Percentiles rank a stretch among this genome's conserved stretches.
Evolutionary conservation across 1,140 invertebrate genomes (phyloP).

Genomic region (Hormaphis cornu): DNA sequence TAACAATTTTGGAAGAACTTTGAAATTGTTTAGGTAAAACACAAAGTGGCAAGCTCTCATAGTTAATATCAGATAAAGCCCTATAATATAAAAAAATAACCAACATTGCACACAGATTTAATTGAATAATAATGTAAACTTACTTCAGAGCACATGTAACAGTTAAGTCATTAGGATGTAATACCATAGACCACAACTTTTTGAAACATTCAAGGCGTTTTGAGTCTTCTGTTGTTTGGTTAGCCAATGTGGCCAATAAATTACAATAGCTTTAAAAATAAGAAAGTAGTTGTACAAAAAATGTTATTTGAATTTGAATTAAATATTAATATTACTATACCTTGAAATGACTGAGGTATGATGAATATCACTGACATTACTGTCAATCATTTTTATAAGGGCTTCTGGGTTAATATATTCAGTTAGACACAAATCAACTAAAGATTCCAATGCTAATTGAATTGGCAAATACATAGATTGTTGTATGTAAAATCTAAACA

Average conservation of each 20-base stretch:
- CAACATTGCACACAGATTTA: not conserved
- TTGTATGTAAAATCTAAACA: slow-evolving; percentile 14
- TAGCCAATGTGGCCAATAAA: not conserved
- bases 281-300: not conserved
- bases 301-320: not conserved
- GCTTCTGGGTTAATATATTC: not conserved
- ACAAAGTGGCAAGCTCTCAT: not conserved
- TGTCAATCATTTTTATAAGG: not conserved
- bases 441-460: slow-evolving; percentile 16
- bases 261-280: not conserved
- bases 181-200: slow-evolving; percentile 2
- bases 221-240: not conserved
- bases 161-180: slow-evolving; percentile 11
- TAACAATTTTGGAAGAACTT: not conserved
- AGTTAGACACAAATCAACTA: not conserved
- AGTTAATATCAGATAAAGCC: not conserved
- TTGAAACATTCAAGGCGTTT: not conserved
- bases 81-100: not conserved
- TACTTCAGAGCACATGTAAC: slow-evolving; percentile 15
- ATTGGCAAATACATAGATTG: slow-evolving; percentile 7
- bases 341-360: slow-evolving; percentile 13
- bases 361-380: not conserved
- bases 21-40: slow-evolving; percentile 20
- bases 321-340: not conserved
- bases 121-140: not conserved